Evolutionary conservation across 2,113 vertebrate genomes (phyloP).

Genomic region (Geococcyx californianus): DNA sequence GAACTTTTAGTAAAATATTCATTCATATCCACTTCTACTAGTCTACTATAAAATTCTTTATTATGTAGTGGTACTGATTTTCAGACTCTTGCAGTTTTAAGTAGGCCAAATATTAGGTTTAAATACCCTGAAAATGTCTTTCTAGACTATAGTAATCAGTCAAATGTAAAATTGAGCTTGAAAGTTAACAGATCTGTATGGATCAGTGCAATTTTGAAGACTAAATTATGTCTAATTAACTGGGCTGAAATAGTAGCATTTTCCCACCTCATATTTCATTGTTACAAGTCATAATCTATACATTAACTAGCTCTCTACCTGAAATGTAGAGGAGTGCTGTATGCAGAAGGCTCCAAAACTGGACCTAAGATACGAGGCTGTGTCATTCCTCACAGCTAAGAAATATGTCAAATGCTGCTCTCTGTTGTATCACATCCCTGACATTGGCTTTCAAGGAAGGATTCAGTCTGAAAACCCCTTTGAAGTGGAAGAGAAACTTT

Average conservation of each 20-base stretch:
- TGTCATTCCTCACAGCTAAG: background rate
- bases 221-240: slow-evolving; percentile 28
- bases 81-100: background rate
- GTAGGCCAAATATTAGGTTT: slow-evolving; percentile 16
- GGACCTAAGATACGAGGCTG: background rate
- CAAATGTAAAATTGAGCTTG: slow-evolving; percentile 16
- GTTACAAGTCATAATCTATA: background rate
- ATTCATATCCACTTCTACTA: background rate
- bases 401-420: background rate
- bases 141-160: slow-evolving; percentile 2
- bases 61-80: background rate
- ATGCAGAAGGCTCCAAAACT: background rate
- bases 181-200: background rate
- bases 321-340: background rate
- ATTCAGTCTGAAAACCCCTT: slow-evolving; percentile 26
- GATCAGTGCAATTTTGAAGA: slow-evolving; percentile 13
- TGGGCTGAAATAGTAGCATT: background rate
- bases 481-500: slow-evolving; percentile 38
- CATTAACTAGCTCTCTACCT: background rate
- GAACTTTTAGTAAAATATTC: slow-evolving; percentile 43
- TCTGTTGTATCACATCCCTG: background rate
- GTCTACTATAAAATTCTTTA: slow-evolving; percentile 44
- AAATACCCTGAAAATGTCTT: slow-evolving; percentile 11
- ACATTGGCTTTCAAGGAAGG: background rate
- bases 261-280: background rate